phyloP scores from a whole-genome alignment of 2,797 vertebrate species.

The Argyrosomus regius region DNA sequence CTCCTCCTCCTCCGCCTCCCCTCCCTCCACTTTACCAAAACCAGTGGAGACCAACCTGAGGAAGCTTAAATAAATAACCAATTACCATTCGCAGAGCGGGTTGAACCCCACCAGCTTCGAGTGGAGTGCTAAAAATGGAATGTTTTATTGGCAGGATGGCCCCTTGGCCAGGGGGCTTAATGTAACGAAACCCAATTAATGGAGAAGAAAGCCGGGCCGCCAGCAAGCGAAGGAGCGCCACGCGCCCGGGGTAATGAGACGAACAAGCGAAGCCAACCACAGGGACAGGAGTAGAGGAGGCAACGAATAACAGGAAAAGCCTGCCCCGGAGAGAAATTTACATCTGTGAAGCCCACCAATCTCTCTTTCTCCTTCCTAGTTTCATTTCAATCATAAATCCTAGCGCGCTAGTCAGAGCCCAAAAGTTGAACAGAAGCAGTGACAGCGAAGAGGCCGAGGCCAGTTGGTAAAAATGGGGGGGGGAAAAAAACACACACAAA shows the following conservation, averaged over 20 bases:
- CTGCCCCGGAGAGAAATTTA: slow-evolving; percentile 84
- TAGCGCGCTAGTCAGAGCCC: slow-evolving; percentile 34
- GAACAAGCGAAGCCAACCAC: slow-evolving; percentile 78
- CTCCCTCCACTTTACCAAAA: slow-evolving; percentile 50
- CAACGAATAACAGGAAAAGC: slow-evolving; percentile 82
- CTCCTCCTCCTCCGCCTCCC: slow-evolving; percentile 18
- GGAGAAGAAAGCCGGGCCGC: slow-evolving; percentile 86
- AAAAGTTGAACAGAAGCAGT: slow-evolving; percentile 33
- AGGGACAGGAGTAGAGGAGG: slow-evolving; percentile 81
- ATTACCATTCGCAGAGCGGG: slow-evolving; percentile 80
- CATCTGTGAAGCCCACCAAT: slow-evolving; percentile 69
- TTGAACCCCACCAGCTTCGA: slow-evolving; percentile 77
- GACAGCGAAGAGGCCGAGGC: slow-evolving; percentile 28
- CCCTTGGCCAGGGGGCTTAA: slow-evolving; percentile 87
- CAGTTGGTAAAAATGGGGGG: slow-evolving; percentile 36
- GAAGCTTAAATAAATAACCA: slow-evolving; percentile 87
- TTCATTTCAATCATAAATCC: slow-evolving; percentile 64
- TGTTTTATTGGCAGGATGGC: slow-evolving; percentile 85
- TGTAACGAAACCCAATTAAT: slow-evolving; percentile 91
- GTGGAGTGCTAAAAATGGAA: slow-evolving; percentile 82
- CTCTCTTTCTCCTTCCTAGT: slow-evolving; percentile 34
- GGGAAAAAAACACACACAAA: background rate
- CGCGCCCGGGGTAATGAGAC: slow-evolving; percentile 83
- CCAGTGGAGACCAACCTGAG: slow-evolving; percentile 78
- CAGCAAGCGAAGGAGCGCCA: slow-evolving; percentile 77